phyloP scores from a whole-genome alignment of 2,888 invertebrate species.

The Tetragonula carbonaria region DNA sequence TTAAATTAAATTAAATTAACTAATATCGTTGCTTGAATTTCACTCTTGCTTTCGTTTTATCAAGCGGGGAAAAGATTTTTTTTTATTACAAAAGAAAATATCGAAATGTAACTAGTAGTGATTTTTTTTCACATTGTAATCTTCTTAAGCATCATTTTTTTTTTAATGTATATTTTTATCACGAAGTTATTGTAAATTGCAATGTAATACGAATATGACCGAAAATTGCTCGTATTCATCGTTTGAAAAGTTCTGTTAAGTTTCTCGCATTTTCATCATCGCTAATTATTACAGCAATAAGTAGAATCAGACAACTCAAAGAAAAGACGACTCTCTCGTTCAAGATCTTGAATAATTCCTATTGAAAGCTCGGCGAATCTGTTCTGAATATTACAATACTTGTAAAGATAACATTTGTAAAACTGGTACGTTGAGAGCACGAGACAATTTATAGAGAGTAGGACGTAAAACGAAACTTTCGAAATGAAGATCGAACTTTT shows the following conservation, averaged over 20 bases:
- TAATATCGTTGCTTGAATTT: no score
- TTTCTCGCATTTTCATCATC: background rate
- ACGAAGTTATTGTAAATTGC: background rate
- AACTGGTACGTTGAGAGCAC: background rate
- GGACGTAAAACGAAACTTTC: no score
- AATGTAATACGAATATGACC: background rate
- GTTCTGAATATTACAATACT: background rate
- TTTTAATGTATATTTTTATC: background rate
- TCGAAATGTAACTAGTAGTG: no score
- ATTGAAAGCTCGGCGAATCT: background rate
- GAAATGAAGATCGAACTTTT: no score
- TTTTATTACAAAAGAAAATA: no score
- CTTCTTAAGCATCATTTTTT: background rate
- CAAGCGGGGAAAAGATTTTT: no score
- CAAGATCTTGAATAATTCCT: background rate
- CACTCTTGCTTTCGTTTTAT: no score
- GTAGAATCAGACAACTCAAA: background rate
- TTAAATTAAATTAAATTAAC: background rate
- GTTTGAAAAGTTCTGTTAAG: background rate
- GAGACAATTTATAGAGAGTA: no score
- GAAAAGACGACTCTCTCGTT: no score
- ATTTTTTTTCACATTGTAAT: background rate
- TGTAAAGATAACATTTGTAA: background rate
- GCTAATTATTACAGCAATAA: constrained; percentile 1
- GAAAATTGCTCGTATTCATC: background rate